Percentiles rank a stretch among this genome's conserved stretches.
These are phyloP conservation scores for Eutrigla gurnardus DNA, from an alignment of 2,797 vertebrate genomes.

Conservation along the genomic window DNA sequence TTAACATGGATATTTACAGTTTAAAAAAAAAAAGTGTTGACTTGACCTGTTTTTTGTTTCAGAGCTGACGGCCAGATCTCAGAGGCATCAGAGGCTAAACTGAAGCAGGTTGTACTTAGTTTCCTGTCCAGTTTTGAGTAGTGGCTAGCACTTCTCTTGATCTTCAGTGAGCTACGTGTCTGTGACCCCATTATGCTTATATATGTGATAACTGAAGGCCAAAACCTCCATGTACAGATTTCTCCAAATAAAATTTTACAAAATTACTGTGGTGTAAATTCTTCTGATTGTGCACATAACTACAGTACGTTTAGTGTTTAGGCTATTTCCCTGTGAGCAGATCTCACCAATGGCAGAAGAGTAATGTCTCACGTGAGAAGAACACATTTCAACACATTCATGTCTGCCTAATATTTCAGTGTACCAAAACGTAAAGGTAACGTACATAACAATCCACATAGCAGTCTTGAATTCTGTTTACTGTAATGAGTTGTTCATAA, in stretches of 20 bases:
- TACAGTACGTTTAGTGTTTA: constrained; percentile 24
- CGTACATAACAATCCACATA: constrained; percentile 3
- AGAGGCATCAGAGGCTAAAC: constrained; percentile 91
- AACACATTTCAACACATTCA: constrained; percentile 23
- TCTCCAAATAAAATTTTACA: constrained; percentile 83
- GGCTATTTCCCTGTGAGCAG: constrained; percentile 19
- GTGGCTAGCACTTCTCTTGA: constrained; percentile 65
- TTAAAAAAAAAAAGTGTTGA: background rate
- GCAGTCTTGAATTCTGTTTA: constrained; percentile 39
- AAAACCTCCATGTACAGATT: constrained; percentile 84
- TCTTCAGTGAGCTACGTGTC: constrained; percentile 76
- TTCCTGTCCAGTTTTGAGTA: constrained; percentile 90
- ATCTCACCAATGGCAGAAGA: constrained; percentile 23
- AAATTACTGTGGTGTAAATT: constrained; percentile 60
- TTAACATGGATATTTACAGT: background rate
- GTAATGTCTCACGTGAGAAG: background rate
- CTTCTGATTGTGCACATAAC: constrained; percentile 41
- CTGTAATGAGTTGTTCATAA: constrained; percentile 39
- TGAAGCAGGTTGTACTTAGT: constrained; percentile 93
- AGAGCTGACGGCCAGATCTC: constrained; percentile 92
- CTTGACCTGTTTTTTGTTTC: constrained; percentile 45
- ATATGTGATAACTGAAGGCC: constrained; percentile 80
- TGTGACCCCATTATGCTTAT: constrained; percentile 70
- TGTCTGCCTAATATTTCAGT: constrained; percentile 8
- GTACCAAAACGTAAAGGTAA: constrained; percentile 2